Conservation (phyloP, 2,113 vertebrate genomes). For the Aepyceros melampus region DNA sequence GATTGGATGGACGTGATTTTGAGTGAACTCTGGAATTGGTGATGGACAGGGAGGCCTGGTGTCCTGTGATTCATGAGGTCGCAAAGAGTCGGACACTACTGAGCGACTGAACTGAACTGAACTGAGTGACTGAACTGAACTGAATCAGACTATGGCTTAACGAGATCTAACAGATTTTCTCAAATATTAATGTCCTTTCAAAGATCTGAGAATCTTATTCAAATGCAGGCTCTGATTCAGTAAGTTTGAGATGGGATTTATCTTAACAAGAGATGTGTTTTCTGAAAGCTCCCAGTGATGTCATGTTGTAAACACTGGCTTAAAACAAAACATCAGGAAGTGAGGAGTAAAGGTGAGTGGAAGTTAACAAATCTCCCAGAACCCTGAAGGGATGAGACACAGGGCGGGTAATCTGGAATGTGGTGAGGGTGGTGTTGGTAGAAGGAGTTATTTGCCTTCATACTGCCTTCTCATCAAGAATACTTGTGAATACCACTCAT, state of each 20-base stretch:
- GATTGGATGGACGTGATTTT: too few relatives aligned
- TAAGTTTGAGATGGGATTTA: neutral
- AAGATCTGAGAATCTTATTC: neutral
- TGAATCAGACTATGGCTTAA: neutral
- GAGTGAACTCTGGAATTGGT: too few relatives aligned
- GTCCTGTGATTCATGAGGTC: accelerated
- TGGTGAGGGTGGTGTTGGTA: too few relatives aligned
- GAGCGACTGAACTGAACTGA: accelerated
- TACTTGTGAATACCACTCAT: neutral
- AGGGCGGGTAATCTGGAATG: neutral
- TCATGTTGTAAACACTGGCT: neutral
- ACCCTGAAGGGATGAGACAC: neutral
- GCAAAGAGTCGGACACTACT: neutral
- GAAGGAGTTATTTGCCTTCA: neutral
- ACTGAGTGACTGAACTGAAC: neutral
- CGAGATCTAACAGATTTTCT: neutral
- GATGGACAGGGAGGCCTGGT: neutral
- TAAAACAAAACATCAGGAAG: neutral
- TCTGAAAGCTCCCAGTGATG: neutral
- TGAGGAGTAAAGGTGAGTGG: neutral
- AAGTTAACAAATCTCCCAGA: neutral
- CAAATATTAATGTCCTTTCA: neutral
- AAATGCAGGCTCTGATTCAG: neutral
- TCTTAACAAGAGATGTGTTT: neutral
- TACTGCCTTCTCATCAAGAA: neutral